These are phyloP conservation scores for Phalacrocorax aristotelis DNA, from an alignment of 2,113 vertebrate species.

Conservation along the genomic window DNA sequence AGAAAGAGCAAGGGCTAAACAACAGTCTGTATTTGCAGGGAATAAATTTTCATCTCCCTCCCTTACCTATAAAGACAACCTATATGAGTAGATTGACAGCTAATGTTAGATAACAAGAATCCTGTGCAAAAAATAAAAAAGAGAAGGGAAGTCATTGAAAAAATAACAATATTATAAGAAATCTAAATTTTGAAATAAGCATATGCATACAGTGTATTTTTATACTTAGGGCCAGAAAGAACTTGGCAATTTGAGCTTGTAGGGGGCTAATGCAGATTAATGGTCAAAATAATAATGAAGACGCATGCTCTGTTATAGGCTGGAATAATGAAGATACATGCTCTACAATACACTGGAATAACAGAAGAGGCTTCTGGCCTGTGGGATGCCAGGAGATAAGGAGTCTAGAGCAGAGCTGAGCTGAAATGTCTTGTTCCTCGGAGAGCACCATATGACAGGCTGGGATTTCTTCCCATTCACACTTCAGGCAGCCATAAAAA, in stretches of 20 bases:
- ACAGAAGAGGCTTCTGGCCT: not conserved
- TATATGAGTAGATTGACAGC: not conserved
- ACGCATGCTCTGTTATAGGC: not conserved
- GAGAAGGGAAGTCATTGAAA: not conserved
- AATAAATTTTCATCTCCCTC: not conserved
- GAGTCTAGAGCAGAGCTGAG: conserved; percentile 42
- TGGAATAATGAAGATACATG: not conserved
- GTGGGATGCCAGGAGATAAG: not conserved
- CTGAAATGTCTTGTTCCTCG: conserved; percentile 47
- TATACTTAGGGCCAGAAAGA: not conserved
- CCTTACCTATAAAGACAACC: not conserved
- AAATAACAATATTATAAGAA: not conserved
- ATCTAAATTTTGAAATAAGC: not conserved
- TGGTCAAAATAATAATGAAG: not conserved
- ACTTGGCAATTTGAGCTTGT: not conserved
- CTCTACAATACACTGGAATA: not conserved
- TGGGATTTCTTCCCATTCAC: conserved; percentile 55
- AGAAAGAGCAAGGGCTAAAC: not conserved
- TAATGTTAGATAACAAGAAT: not conserved
- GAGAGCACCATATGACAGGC: conserved; percentile 12
- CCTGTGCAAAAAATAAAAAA: not conserved
- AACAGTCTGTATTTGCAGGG: not conserved
- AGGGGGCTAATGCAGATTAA: not conserved
- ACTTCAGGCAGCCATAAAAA: conserved; percentile 35
- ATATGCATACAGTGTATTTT: not conserved